Conservation (phyloP, 2,888 invertebrate species). For the Spicauda simplicius region DNA sequence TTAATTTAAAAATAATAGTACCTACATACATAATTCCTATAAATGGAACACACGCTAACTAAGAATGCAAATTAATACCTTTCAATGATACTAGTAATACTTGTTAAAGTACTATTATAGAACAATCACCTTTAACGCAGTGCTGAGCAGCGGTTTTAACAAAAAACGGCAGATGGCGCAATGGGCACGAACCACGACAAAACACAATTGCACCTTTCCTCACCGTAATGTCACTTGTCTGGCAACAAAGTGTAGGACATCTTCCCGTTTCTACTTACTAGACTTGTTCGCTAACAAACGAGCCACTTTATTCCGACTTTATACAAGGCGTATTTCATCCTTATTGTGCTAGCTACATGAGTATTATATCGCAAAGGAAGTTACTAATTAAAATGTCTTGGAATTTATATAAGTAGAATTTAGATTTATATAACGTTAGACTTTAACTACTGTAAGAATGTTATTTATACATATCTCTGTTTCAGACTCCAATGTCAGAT, state of each 20-base stretch:
- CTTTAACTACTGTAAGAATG: no score
- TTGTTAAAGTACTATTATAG: neutral
- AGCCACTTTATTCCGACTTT: slow-evolving; percentile 41
- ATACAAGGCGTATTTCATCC: neutral
- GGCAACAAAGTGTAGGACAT: slow-evolving; percentile 31
- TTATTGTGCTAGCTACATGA: no score
- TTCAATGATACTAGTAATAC: neutral
- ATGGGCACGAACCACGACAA: slow-evolving; percentile 41
- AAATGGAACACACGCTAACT: no score
- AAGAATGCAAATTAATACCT: no score
- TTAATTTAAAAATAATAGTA: no score
- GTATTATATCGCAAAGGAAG: no score
- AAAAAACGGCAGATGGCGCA: slow-evolving; percentile 52
- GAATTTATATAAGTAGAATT: no score
- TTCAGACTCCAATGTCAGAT: no score
- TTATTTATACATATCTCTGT: no score
- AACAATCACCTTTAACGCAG: neutral
- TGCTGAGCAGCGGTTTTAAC: neutral
- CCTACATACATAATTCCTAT: no score
- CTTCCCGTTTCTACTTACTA: slow-evolving; percentile 10
- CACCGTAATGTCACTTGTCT: slow-evolving; percentile 56
- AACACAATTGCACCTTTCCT: slow-evolving; percentile 39
- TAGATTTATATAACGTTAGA: no score
- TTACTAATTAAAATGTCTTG: no score
- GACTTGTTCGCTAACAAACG: slow-evolving; percentile 3